phyloP scores from a whole-genome alignment of 2,113 vertebrate genomes.

The Cheilinus undulatus region DNA sequence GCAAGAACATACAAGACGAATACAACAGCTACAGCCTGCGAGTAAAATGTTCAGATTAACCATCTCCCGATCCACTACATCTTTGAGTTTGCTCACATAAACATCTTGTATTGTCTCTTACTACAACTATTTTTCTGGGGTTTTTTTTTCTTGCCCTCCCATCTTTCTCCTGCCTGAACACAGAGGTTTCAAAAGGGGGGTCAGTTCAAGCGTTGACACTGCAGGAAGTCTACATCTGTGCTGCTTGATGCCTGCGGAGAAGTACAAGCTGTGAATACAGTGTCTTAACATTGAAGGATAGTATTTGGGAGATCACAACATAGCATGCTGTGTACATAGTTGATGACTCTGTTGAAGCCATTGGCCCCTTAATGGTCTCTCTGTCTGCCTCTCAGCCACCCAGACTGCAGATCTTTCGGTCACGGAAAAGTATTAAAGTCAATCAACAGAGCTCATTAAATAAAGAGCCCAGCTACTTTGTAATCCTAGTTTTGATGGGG shows the following conservation, averaged over 20 bases:
- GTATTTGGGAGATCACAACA: constrained; percentile 75
- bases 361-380: constrained; percentile 73
- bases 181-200: constrained; percentile 56
- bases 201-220: constrained; percentile 60
- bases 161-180: constrained; percentile 29
- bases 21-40: too few relatives aligned
- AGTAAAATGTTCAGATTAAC: neutral
- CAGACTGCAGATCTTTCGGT: constrained; percentile 19
- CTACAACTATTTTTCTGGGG: constrained; percentile 19
- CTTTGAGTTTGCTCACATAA: neutral
- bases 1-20: neutral
- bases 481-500: constrained; percentile 33
- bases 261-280: constrained; percentile 85
- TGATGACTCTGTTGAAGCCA: constrained; percentile 70
- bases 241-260: constrained; percentile 79
- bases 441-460: constrained; percentile 19
- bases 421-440: constrained; percentile 13
- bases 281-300: constrained; percentile 82
- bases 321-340: constrained; percentile 74
- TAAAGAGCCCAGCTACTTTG: constrained; percentile 15
- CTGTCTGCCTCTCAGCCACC: constrained; percentile 48
- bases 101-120: constrained; percentile 1
- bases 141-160: constrained; percentile 33
- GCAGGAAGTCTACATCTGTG: constrained; percentile 79
- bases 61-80: neutral